phyloP scores from a whole-genome alignment of 2,888 invertebrate species.

The Drosophila putrida region DNA sequence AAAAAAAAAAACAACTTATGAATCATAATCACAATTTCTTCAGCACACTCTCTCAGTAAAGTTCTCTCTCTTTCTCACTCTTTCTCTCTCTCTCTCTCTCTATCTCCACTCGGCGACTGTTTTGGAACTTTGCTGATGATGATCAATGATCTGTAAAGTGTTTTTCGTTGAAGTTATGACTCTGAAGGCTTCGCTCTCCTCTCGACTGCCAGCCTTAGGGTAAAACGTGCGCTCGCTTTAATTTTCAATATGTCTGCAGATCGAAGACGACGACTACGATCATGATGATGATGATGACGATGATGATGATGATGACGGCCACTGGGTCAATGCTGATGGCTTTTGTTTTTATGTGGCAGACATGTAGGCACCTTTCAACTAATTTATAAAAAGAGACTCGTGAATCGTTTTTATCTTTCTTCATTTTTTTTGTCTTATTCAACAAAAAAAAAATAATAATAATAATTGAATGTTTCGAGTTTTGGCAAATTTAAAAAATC shows the following conservation, averaged over 20 bases:
- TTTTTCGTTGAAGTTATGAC: slow-evolving; percentile 68
- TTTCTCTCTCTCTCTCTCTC: slow-evolving; percentile 7
- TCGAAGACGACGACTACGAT: slow-evolving; percentile 15
- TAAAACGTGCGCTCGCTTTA: slow-evolving; percentile 78
- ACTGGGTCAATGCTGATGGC: slow-evolving; percentile 75
- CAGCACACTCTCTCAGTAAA: slow-evolving; percentile 20
- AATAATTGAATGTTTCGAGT: slow-evolving; percentile 40
- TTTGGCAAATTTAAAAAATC: slow-evolving; percentile 8
- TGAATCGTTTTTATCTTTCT: slow-evolving; percentile 43
- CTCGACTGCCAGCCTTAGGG: slow-evolving; percentile 49
- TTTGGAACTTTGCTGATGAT: slow-evolving; percentile 68
- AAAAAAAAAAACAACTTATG: slow-evolving; percentile 60
- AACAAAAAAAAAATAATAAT: slow-evolving; percentile 6
- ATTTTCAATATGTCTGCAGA: slow-evolving; percentile 76
- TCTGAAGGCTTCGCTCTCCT: slow-evolving; percentile 41
- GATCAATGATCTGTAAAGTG: slow-evolving; percentile 83
- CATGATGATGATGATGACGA: slow-evolving; percentile 16
- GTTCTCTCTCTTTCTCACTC: slow-evolving; percentile 9
- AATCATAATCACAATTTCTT: slow-evolving; percentile 76
- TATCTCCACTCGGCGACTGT: slow-evolving; percentile 16
- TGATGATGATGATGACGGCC: slow-evolving; percentile 34
- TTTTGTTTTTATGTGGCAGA: slow-evolving; percentile 81
- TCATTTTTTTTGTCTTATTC: not conserved
- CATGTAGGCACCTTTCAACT: slow-evolving; percentile 77
- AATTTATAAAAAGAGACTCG: slow-evolving; percentile 61